Evolutionary conservation across 2,797 vertebrate genomes (phyloP).

Genomic region (Halcyon badia): DNA sequence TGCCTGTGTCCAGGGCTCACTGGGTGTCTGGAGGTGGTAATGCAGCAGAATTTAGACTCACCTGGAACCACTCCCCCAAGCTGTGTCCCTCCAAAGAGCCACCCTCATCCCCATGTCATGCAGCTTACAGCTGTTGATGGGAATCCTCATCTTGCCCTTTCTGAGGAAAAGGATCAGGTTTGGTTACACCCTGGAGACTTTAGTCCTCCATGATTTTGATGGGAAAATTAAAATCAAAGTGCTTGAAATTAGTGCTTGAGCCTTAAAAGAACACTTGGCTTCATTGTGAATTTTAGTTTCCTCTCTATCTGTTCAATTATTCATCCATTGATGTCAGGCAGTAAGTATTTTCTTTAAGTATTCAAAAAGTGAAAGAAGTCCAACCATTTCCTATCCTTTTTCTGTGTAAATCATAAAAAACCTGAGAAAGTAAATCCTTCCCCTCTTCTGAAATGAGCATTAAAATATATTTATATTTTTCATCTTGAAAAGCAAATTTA

Average conservation of each 20-base stretch:
- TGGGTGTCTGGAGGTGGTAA: neutral
- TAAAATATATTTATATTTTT: neutral
- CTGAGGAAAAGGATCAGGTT: neutral
- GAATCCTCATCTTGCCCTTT: neutral
- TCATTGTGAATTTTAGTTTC: neutral
- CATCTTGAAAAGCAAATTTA: neutral
- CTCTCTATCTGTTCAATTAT: neutral
- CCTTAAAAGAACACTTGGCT: neutral
- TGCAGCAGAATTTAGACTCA: neutral
- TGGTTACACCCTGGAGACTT: neutral
- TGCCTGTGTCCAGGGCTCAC: fast-evolving
- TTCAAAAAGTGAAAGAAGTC: neutral
- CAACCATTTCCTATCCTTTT: neutral
- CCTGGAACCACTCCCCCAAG: fast-evolving
- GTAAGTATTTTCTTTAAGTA: neutral
- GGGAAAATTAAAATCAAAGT: neutral
- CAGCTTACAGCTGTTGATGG: neutral
- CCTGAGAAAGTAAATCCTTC: neutral
- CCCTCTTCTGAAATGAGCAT: neutral
- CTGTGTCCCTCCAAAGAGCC: fast-evolving
- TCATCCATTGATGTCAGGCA: neutral
- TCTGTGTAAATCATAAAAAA: neutral
- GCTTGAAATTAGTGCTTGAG: neutral
- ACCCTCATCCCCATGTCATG: fast-evolving
- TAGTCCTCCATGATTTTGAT: neutral